These are phyloP conservation scores for Caenorhabditis macrosperma DNA, from an alignment of 2,888 invertebrate species.

Conservation along the genomic window DNA sequence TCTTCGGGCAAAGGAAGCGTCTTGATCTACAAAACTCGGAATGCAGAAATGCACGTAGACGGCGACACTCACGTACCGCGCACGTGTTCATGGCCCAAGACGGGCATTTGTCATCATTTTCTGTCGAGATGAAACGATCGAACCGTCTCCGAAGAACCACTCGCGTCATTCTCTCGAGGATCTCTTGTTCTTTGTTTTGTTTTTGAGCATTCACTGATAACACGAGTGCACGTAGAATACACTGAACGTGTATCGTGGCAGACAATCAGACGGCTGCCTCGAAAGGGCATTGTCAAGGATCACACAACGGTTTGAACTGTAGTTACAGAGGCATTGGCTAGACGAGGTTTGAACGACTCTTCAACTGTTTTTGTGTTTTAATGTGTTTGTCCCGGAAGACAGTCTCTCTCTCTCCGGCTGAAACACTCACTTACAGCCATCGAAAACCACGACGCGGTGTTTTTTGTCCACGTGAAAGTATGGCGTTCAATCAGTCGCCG, in stretches of 20 bases:
- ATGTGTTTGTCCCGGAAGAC: constrained; percentile 3
- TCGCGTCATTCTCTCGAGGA: background rate
- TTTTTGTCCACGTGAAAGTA: constrained; percentile 15
- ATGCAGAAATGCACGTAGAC: constrained; percentile 18
- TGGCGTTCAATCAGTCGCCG: background rate
- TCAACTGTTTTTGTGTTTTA: background rate
- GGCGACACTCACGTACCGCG: constrained; percentile 25
- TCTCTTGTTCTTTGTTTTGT: background rate
- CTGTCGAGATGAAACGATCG: background rate
- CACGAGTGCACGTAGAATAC: no score
- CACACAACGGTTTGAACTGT: no score
- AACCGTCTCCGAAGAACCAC: background rate
- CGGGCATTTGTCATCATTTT: constrained; percentile 8
- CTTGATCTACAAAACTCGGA: background rate
- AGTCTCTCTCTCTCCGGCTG: background rate
- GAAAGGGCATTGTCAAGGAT: background rate
- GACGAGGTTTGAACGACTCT: background rate
- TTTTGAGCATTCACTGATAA: no score
- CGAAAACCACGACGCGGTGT: background rate
- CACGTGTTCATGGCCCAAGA: constrained; percentile 6
- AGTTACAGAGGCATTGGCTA: no score
- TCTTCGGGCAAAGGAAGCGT: background rate
- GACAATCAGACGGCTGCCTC: background rate
- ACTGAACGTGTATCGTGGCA: no score
- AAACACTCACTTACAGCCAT: background rate